Evolutionary conservation across 1,140 invertebrate genomes (phyloP), one percentile per base, ranked within the genome.

Genomic region (Sycophila sp.): DNA sequence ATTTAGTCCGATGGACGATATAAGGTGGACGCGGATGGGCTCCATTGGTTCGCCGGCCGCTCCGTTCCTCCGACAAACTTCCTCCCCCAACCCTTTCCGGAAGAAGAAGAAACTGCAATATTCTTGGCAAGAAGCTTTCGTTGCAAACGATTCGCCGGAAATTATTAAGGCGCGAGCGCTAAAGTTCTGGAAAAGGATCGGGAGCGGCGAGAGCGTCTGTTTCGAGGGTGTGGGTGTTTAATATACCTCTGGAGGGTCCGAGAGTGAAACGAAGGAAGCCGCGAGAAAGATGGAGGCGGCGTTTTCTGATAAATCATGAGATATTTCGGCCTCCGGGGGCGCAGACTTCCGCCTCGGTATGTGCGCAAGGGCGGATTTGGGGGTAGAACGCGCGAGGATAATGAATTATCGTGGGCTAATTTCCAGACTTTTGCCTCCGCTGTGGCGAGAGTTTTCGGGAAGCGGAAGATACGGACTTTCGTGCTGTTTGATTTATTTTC

Each of bases 191-290:
- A 64, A 53, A 55, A 58, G 22, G 45, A 3, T 15, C 8, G 17
- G 45, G n/a, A n/a, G n/a, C n/a, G n/a, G n/a, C n/a, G n/a, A n/a
- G n/a, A n/a, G n/a, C n/a, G n/a, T n/a, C n/a, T n/a, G n/a, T n/a
- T n/a, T 15, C 24, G 15, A 19, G 15, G n/a, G 2, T 13, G 38
- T 8, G 13, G 38, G 56, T 58, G 49, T 53, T 65, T 65, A 53
- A 65, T 65, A 65, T 55, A 55, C 34, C 30, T 28, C 34, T 30
- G 34, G n/a, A n/a, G n/a, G n/a, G n/a, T n/a, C n/a, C n/a, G n/a
- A n/a, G n/a, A n/a, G n/a, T 34, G 15, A 65, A 30, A 30, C 34
- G n/a, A n/a, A n/a, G n/a, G n/a, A n/a, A n/a, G 38, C 15, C 34
- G 34, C 42, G 13, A 32, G 6, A 26, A 22, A 53, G 34, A 4